Evolutionary conservation across 1,140 invertebrate species (phyloP), one percentile per base, ranked within the genome.

Genomic region (Pristionchus pacificus): DNA sequence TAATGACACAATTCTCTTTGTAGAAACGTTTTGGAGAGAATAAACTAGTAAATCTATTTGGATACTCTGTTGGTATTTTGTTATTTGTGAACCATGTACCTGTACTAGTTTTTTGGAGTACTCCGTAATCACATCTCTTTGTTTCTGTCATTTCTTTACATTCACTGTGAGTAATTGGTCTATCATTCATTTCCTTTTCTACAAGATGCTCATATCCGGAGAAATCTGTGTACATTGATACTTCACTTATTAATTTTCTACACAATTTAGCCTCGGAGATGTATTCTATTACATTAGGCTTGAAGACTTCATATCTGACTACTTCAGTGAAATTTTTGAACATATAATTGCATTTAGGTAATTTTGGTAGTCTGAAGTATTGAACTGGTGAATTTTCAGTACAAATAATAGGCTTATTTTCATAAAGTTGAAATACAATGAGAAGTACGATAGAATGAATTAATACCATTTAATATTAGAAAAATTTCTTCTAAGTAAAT

Each of bases 191-290:
- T 57, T 74, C 72, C 71, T 74, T 74, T 65, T 74, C 72, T 1
- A 74, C 60, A 63, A 73, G 28, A 72, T 74, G 72, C 65, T 74
- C 72, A 70, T 74, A 74, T 32, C 73, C 73, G 49, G 70, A 74
- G 29, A 74, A 67, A 75, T 74, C 72, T 2, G 73, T 74, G 31
- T 74, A 74, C 55, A 74, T 49, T 28, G 72, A 74, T 19, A 74
- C 73, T 74, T 74, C 73, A 29, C 15, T 74, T 27, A 74, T 38
- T 27, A 74, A 72, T 29, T 74, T 74, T 68, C 61, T 72, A 72
- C 71, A 72, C 1, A 72, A 10, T 32, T 69, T 58, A 15, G 68
- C 71, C 14, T 72, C 60, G 2, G 71, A 72, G 55, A 72, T 60
- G 19, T 60, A 72, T 61, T 72, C 71, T 27, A 74, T 62, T n/a